Conservation (phyloP, 2,797 vertebrate species). For the Mergus octosetaceus region DNA sequence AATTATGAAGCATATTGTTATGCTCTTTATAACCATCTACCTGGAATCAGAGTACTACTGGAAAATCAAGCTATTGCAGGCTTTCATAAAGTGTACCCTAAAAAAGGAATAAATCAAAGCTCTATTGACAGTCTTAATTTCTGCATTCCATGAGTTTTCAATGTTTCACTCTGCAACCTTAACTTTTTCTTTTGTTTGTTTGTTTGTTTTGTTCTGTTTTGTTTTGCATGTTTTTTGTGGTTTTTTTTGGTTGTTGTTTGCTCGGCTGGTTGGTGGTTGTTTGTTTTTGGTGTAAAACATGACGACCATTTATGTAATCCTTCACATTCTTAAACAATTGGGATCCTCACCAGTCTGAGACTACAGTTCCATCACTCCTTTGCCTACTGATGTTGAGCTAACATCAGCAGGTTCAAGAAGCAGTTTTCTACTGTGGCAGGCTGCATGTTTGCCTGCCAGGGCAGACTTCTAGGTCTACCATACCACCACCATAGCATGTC, state of each 20-base stretch:
- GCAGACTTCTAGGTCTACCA: not conserved
- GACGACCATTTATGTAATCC: not conserved
- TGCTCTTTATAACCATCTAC: not conserved
- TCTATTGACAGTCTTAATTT: not conserved
- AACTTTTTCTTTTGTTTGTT: not conserved
- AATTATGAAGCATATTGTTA: not conserved
- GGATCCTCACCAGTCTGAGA: not conserved
- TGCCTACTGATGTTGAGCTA: not conserved
- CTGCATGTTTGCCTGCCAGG: not conserved
- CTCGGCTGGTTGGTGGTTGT: too few relatives aligned
- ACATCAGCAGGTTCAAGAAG: not conserved
- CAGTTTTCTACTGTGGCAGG: not conserved
- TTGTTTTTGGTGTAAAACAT: too few relatives aligned
- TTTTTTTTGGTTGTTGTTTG: too few relatives aligned
- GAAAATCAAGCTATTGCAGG: not conserved
- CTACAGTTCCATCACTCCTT: not conserved
- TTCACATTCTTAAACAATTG: not conserved
- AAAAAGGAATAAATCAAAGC: not conserved
- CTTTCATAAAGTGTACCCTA: not conserved
- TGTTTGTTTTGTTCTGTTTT: not conserved
- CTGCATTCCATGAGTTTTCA: not conserved
- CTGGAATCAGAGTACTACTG: not conserved
- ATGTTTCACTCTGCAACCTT: not conserved
- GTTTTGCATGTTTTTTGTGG: too few relatives aligned
- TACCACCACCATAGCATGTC: not conserved